phyloP scores from a whole-genome alignment of 2,888 invertebrate genomes.

The Vandiemenella viatica region DNA sequence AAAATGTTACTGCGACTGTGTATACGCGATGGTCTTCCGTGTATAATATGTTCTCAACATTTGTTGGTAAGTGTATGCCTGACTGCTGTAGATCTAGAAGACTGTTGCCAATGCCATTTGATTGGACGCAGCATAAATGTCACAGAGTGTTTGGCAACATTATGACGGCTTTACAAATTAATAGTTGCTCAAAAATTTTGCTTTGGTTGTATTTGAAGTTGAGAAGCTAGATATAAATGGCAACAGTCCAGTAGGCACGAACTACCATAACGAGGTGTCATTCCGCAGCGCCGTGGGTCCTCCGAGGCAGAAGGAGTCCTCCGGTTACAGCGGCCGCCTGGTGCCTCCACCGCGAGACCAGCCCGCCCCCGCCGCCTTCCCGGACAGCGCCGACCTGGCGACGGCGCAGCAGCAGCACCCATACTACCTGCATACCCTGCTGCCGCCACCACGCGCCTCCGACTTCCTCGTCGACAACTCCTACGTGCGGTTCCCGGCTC shows the following conservation, averaged over 20 bases:
- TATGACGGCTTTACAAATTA: too few species aligned
- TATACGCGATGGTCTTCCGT: too few species aligned
- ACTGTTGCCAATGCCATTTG: too few species aligned
- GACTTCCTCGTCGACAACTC: constrained; percentile 4
- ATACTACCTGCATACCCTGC: background rate
- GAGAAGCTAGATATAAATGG: background rate
- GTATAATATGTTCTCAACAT: too few species aligned
- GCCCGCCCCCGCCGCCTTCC: background rate
- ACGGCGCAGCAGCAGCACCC: background rate
- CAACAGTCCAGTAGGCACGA: background rate
- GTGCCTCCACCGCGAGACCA: constrained; percentile 10
- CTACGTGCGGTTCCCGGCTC: too few species aligned
- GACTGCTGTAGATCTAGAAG: too few species aligned
- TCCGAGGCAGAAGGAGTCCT: constrained; percentile 4
- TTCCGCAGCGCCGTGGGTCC: background rate
- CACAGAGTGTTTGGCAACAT: too few species aligned
- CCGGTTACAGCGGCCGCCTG: constrained; percentile 7
- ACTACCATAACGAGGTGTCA: constrained; percentile 1
- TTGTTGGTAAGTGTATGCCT: too few species aligned
- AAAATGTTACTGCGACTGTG: too few species aligned
- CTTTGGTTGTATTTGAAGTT: too few species aligned
- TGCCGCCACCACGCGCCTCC: constrained; percentile 1
- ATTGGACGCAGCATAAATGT: too few species aligned
- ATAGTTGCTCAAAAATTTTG: too few species aligned
- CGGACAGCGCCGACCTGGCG: background rate